A percentile compares a stretch with the other conserved stretches of the same genome.
phyloP scores from a whole-genome alignment of 2,113 vertebrate genomes.

The Sphyrna mokarran region DNA sequence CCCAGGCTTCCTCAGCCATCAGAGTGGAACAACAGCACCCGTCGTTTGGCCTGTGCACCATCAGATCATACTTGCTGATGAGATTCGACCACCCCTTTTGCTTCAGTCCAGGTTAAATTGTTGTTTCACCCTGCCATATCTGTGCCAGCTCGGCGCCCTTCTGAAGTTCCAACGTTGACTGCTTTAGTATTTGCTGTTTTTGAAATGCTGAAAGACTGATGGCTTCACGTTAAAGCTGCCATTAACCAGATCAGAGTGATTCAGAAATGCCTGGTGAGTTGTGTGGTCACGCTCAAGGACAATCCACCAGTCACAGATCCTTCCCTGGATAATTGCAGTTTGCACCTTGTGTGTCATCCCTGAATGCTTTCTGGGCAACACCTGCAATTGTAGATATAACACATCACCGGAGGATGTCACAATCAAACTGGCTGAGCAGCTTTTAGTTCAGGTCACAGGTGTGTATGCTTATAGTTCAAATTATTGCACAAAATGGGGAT shows the following conservation, averaged over 20 bases:
- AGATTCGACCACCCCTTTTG: not conserved
- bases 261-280: not conserved
- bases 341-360: not conserved
- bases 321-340: not conserved
- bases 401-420: not conserved
- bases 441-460: not conserved
- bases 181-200: not conserved
- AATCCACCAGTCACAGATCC: not conserved
- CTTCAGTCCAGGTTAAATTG: not conserved
- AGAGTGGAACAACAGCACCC: not conserved
- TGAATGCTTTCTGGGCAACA: not conserved
- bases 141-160: not conserved
- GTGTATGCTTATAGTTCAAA: not conserved
- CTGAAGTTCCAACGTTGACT: not conserved
- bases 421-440: not conserved
- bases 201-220: not conserved
- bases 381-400: not conserved
- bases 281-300: not conserved
- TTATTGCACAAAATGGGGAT: not conserved
- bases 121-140: not conserved
- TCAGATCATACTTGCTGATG: not conserved
- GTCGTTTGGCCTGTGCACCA: not conserved
- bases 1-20: not conserved
- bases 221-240: not conserved
- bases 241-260: not conserved